Evolutionary conservation across 2,888 invertebrate genomes (phyloP).

Genomic region (Drosophila limbata): DNA sequence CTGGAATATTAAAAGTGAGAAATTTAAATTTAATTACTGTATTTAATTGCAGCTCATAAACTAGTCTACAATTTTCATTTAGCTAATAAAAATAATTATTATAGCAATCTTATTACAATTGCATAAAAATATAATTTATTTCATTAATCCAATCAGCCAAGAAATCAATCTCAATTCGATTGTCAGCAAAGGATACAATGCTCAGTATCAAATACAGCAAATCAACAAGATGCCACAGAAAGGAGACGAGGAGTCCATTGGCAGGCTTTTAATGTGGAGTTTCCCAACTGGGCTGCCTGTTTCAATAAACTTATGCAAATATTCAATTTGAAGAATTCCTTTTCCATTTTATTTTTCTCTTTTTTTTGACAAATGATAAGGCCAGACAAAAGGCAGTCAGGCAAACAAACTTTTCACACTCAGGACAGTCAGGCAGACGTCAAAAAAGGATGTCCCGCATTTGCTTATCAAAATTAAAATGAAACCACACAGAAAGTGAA

Average conservation of each 20-base stretch:
- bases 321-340: conserved; percentile 71
- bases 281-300: conserved; percentile 42
- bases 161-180: conserved; percentile 31
- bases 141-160: conserved; percentile 7
- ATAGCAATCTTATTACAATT: too few species aligned
- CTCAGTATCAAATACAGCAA: conserved; percentile 37
- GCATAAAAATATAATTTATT: not conserved
- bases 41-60: too few species aligned
- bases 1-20: too few species aligned
- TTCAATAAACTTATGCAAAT: conserved; percentile 81
- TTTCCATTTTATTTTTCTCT: conserved; percentile 18
- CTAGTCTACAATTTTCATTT: too few species aligned
- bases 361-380: conserved; percentile 76
- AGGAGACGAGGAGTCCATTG: conserved; percentile 8
- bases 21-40: too few species aligned
- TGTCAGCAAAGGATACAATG: not conserved
- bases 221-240: conserved; percentile 54
- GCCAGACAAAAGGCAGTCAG: conserved; percentile 73
- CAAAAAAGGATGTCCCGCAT: conserved; percentile 61
- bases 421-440: conserved; percentile 16
- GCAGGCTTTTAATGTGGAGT: conserved; percentile 27
- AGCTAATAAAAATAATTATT: too few species aligned
- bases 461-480: conserved; percentile 78
- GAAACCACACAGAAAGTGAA: conserved; percentile 47
- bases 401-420: conserved; percentile 77